Base-by-base conservation (phyloP, 2,888 invertebrate genomes). In the Callyntrura guangdongensis region DNA sequence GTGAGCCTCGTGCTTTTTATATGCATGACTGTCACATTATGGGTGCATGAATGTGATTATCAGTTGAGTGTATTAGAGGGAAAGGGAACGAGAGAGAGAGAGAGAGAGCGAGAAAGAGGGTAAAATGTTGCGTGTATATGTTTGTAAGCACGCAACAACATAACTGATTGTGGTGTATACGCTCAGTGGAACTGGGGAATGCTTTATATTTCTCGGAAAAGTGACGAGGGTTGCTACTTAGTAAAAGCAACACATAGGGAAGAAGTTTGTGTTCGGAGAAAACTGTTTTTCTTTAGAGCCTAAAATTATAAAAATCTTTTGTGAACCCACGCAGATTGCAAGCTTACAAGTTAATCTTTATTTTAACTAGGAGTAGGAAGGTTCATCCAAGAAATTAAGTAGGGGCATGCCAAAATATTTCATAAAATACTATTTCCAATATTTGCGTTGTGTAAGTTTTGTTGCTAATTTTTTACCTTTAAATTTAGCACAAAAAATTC, bases 21-120 rank as follows among this genome's bases (percentile, higher is more conserved):
- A 90, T 86, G 90, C 90, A 86, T 82, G 90, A 90, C 82, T 90
- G 86, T 86, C 90, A 86, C 47, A 90, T 86, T 81, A 69, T 53
- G 64, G 45, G 64, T 74, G 82, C 82, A 45, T 56, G 74, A 79
- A 49, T 86, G 82, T 90, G 82, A 86, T 90, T 90, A 90, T 90
- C 79, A 86, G 77, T 89, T 49, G 47, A 74, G 77, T 74, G 82
- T 53, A 83, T 59, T 82, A 61, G 79, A 84, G 72, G 45, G 20
- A 47, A 45, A 82, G 82, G 17, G 89, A 67, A 53, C n/a, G n/a
- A 36, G 11, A 49, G 27, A 81, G 69, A 74, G 56, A 45, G 47
- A 36, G 56, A 61, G 81, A 56, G 84, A 20, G 49, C 22, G 64
- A 79, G 69, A 72, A 72, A 82, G 56, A 82, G 61, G 61, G 77